Base-by-base conservation (phyloP, 2,797 vertebrate genomes). In the Microctenopoma steveboyesi region DNA sequence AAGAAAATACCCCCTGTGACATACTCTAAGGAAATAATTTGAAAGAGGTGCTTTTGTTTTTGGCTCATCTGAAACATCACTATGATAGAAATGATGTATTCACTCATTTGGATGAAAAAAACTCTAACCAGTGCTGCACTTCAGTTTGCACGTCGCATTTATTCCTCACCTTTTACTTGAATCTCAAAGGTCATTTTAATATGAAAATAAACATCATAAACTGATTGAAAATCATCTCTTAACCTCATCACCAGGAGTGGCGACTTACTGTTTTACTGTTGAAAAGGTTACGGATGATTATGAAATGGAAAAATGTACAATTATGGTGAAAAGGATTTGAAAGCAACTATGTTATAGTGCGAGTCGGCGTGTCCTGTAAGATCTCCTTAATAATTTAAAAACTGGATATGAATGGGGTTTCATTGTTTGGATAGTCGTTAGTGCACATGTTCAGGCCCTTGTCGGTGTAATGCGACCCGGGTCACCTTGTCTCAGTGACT, bases 1-100 rank as follows among this genome's bases (percentile, higher is more conserved):
- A 18, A 46, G n/a, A 46, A 74, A 66, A 71, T 72, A 58, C 49
- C 74, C 48, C n/a, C 40, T n/a, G 62, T 85, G 81, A 81, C 70
- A 70, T 59, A 70, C 35, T 64, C 86, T 81, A 80, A 79, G 69
- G 46, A 64, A 81, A 81, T 75, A 51, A 49, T 50, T 76, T 50
- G 52, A 76, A 49, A 16, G 6, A 12, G 45, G 13, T 39, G 2
- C 3, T 33, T 49, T 77, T 72, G 22, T 63, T 43, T 70, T 67
- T 76, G 46, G 48, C 63, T 71, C 27, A 68, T 63, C 55, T 46
- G 58, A 75, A 81, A 61, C 66, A 55, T 66, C 53, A 33, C 54
- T 40, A 6, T 30, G 4, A 71, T 18, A 39, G 25, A 64, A 54
- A 47, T 45, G 13, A 49, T 61, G 39, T 65, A 55, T 58, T 49